These are phyloP conservation scores for Notiomystis cincta DNA, from an alignment of 2,113 vertebrate genomes.

Conservation along the genomic window DNA sequence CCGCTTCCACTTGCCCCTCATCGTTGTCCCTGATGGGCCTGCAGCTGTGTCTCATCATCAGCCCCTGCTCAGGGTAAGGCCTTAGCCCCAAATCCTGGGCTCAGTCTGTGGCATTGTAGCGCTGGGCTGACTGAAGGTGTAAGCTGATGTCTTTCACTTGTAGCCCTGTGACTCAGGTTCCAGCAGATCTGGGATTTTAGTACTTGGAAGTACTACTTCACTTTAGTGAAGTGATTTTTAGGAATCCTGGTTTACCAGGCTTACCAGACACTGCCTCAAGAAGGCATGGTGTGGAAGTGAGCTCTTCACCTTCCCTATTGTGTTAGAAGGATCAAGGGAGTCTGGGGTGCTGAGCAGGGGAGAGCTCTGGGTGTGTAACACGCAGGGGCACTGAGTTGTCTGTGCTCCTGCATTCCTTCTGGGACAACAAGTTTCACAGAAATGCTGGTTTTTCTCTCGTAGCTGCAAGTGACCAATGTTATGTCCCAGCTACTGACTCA, in stretches of 20 bases:
- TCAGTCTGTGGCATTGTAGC: background rate
- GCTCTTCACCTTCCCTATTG: background rate
- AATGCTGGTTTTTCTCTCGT: background rate
- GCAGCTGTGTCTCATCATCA: slow-evolving; percentile 88
- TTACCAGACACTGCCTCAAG: background rate
- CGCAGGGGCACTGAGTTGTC: accelerated
- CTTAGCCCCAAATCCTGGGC: background rate
- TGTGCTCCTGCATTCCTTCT: background rate
- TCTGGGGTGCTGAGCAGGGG: background rate
- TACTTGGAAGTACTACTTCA: too few relatives aligned
- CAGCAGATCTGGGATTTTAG: background rate
- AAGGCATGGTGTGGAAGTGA: background rate
- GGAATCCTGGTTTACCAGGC: background rate
- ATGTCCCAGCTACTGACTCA: slow-evolving; percentile 87
- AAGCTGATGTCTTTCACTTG: background rate
- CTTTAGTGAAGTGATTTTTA: background rate
- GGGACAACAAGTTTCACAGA: background rate
- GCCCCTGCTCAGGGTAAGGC: slow-evolving; percentile 81
- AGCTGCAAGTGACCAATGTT: slow-evolving; percentile 91
- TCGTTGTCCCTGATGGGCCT: slow-evolving; percentile 82
- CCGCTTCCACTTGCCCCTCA: slow-evolving; percentile 87
- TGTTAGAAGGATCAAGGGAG: background rate
- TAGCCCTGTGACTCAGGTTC: background rate
- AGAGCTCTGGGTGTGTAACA: background rate
- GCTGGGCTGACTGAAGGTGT: background rate